A percentile compares a stretch with the other conserved stretches of the same genome.
Conservation (phyloP, 2,113 vertebrate species). For the Butorides virescens region DNA sequence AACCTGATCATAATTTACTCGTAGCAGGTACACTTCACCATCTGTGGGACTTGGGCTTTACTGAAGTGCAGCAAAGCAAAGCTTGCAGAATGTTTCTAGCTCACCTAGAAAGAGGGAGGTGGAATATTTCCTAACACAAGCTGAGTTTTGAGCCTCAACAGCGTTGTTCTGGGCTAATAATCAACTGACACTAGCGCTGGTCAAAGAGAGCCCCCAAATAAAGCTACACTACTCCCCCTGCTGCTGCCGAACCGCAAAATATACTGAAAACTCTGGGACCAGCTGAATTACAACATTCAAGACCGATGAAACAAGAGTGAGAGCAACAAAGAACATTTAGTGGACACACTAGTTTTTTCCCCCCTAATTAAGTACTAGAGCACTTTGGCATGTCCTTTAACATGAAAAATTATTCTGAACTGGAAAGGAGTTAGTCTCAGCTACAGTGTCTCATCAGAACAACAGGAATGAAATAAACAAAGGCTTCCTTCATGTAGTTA, state of each 20-base stretch:
- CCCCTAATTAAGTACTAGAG: background rate
- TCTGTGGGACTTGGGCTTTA: background rate
- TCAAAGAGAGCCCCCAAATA: background rate
- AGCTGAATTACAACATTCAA: background rate
- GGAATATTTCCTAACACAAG: background rate
- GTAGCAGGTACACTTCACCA: background rate
- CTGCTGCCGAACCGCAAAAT: slow-evolving; percentile 12
- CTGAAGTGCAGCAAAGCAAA: background rate
- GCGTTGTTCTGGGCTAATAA: background rate
- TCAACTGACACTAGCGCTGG: background rate
- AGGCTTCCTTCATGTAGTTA: background rate
- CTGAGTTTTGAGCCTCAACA: background rate
- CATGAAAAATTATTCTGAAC: background rate
- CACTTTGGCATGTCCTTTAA: background rate
- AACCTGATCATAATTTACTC: background rate
- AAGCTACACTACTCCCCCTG: slow-evolving; percentile 67
- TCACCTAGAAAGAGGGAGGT: background rate
- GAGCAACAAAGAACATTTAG: background rate
- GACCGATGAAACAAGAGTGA: background rate
- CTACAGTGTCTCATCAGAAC: background rate
- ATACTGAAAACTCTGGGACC: background rate
- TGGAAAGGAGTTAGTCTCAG: background rate
- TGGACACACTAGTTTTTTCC: background rate
- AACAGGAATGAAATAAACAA: background rate
- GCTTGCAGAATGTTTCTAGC: background rate